Percentiles rank a stretch among this genome's conserved stretches.
Evolutionary conservation across 2,888 invertebrate species (phyloP).

Genomic region (Cheilosia vernalis): DNA sequence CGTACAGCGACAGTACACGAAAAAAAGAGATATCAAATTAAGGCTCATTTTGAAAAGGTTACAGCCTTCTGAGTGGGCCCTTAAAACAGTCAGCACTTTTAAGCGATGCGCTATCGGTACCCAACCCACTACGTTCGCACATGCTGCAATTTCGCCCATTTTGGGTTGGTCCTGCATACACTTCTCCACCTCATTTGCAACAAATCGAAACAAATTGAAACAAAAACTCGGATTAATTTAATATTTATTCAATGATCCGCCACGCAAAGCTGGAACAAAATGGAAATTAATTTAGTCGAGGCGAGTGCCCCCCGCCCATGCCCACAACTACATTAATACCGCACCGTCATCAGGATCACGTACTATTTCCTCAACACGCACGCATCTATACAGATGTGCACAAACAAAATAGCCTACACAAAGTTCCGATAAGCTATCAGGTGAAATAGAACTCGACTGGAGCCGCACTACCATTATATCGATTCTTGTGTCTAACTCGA

Average conservation of each 20-base stretch:
- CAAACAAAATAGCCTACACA: constrained; percentile 1
- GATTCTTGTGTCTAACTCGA: constrained; percentile 33
- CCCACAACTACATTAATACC: background rate
- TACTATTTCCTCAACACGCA: background rate
- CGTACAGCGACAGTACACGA: too few relatives aligned
- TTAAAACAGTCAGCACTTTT: too few relatives aligned
- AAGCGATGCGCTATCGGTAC: too few relatives aligned
- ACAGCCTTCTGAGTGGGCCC: too few relatives aligned
- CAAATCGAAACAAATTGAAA: constrained; percentile 74
- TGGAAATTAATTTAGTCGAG: constrained; percentile 74
- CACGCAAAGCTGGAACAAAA: constrained; percentile 74
- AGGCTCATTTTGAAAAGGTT: too few relatives aligned
- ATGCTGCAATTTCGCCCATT: too few relatives aligned
- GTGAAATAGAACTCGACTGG: constrained; percentile 61
- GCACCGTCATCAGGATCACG: background rate
- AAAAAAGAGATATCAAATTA: too few relatives aligned
- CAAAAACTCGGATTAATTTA: constrained; percentile 75
- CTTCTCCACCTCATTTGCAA: constrained; percentile 46
- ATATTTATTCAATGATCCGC: constrained; percentile 74
- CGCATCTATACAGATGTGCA: constrained; percentile 6
- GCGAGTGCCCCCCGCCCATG: background rate
- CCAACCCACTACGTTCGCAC: too few relatives aligned
- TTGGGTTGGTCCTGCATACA: too few relatives aligned
- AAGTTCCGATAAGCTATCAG: constrained; percentile 65
- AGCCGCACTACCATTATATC: constrained; percentile 37